These are phyloP conservation scores for Mycalesis mineus DNA, from an alignment of 2,888 invertebrate species.

Conservation along the genomic window DNA sequence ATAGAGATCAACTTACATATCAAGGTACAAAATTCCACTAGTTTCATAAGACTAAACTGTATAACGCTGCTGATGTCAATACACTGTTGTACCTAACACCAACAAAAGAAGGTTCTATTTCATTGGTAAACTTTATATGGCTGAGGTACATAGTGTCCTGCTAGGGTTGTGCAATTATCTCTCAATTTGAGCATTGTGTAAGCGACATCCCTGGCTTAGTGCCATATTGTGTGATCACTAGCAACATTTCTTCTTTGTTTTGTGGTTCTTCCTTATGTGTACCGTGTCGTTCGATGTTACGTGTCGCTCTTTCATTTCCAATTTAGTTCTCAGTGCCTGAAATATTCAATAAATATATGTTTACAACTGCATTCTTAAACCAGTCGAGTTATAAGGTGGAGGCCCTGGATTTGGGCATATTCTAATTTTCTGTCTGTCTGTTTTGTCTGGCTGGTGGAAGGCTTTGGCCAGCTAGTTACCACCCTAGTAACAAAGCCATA, in stretches of 20 bases:
- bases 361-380: neutral
- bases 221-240: slow-evolving; percentile 57
- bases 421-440: no score
- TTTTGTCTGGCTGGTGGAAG: no score
- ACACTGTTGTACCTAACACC: slow-evolving; percentile 28
- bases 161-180: slow-evolving; percentile 67
- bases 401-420: no score
- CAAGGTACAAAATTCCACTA: slow-evolving; percentile 35
- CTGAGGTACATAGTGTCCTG: slow-evolving; percentile 43
- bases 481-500: no score
- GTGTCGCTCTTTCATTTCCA: slow-evolving; percentile 87
- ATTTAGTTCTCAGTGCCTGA: slow-evolving; percentile 91
- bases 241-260: slow-evolving; percentile 80
- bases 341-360: slow-evolving; percentile 40
- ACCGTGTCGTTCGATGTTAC: slow-evolving; percentile 84
- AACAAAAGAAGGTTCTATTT: slow-evolving; percentile 30
- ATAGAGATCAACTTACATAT: slow-evolving; percentile 35
- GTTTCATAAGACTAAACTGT: slow-evolving; percentile 28
- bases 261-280: slow-evolving; percentile 82
- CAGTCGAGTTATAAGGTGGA: no score
- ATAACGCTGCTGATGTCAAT: slow-evolving; percentile 28
- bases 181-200: slow-evolving; percentile 69
- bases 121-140: slow-evolving; percentile 36
- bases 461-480: no score
- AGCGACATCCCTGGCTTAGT: slow-evolving; percentile 63